phyloP scores from a whole-genome alignment of 2,113 vertebrate species.

The Crotalus tigris region DNA sequence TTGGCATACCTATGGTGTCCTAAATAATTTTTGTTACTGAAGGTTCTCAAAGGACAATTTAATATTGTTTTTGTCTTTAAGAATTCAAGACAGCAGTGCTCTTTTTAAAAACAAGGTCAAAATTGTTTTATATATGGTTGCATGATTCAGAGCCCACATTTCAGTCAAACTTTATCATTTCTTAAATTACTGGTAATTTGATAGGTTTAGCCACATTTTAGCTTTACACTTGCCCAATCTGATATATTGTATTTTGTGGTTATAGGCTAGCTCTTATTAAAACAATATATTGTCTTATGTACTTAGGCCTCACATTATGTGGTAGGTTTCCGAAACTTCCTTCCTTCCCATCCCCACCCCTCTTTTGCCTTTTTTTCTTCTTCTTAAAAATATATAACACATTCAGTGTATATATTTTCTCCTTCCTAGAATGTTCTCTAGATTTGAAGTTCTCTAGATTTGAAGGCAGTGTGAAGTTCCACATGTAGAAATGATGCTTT shows the following conservation, averaged over 20 bases:
- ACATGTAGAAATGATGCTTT: neutral
- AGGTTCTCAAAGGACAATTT: neutral
- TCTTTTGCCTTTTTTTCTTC: rapidly evolving
- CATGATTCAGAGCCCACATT: neutral
- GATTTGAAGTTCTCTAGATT: no score
- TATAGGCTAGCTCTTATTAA: neutral
- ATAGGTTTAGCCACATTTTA: neutral
- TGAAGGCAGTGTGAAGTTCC: neutral
- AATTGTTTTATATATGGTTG: neutral
- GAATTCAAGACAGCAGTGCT: neutral
- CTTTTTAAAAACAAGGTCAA: no score
- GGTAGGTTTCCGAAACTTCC: neutral
- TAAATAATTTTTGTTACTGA: neutral
- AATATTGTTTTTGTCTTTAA: neutral
- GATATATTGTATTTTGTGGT: neutral
- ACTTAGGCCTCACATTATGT: neutral
- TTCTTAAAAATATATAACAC: neutral
- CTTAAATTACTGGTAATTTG: neutral
- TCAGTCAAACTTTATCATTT: neutral
- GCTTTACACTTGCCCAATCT: neutral
- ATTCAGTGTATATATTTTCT: neutral
- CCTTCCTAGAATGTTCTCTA: neutral
- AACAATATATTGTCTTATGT: neutral
- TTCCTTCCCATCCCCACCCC: neutral
- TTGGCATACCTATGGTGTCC: neutral